Evolutionary conservation across 1,140 invertebrate genomes (phyloP).

Genomic region (Maniola jurtina): DNA sequence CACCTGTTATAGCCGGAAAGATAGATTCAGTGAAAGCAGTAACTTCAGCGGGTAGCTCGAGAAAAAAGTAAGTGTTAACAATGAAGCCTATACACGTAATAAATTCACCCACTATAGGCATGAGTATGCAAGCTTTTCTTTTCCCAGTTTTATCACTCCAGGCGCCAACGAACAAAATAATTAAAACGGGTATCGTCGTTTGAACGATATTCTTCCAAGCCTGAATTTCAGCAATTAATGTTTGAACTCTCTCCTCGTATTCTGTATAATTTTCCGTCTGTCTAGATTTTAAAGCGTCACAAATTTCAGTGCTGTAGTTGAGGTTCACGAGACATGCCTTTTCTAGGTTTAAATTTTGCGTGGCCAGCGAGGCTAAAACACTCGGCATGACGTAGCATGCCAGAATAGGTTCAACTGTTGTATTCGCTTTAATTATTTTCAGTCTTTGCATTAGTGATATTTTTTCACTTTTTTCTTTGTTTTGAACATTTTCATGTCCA

Average conservation of each 20-base stretch:
- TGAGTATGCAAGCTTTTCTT: slow-evolving; percentile 89
- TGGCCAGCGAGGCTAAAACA: slow-evolving; percentile 86
- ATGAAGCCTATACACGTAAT: slow-evolving; percentile 87
- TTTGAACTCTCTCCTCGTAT: slow-evolving; percentile 86
- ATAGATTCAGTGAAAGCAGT: slow-evolving; percentile 86
- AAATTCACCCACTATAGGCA: slow-evolving; percentile 90
- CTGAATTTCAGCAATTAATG: slow-evolving; percentile 85
- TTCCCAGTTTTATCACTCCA: slow-evolving; percentile 87
- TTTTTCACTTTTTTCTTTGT: slow-evolving; percentile 39
- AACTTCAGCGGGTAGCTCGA: slow-evolving; percentile 87
- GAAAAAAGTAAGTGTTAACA: slow-evolving; percentile 87
- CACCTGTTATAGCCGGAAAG: slow-evolving; percentile 88
- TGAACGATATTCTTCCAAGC: slow-evolving; percentile 90
- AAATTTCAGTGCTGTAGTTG: slow-evolving; percentile 83
- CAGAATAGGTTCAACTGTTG: slow-evolving; percentile 89
- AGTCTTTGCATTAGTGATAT: slow-evolving; percentile 76
- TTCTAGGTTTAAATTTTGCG: slow-evolving; percentile 90
- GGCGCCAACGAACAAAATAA: slow-evolving; percentile 89
- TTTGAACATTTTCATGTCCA: slow-evolving; percentile 30
- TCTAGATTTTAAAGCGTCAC: slow-evolving; percentile 84
- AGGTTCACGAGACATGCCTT: slow-evolving; percentile 91
- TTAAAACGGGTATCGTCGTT: slow-evolving; percentile 84
- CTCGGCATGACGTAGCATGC: slow-evolving; percentile 89
- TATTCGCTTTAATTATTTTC: slow-evolving; percentile 80
- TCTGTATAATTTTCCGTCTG: slow-evolving; percentile 84